A percentile compares a stretch with the other conserved stretches of the same genome.
phyloP scores from a whole-genome alignment of 1,140 invertebrate species.

The Hylaeus volcanicus region DNA sequence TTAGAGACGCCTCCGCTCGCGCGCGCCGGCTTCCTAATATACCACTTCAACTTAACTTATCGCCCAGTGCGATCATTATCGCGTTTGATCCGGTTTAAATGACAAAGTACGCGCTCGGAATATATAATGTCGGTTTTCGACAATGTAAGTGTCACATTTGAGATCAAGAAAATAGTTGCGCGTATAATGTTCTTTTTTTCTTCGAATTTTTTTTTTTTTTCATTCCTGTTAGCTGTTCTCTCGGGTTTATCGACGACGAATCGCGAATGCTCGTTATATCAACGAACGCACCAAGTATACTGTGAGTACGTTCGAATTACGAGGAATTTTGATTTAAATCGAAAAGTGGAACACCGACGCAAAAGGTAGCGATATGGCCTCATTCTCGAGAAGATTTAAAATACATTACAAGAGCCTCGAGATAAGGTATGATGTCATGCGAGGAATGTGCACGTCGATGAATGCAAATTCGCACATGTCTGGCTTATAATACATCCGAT shows the following conservation, averaged over 20 bases:
- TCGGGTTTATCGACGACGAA: too few relatives aligned
- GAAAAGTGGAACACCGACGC: neutral
- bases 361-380: slow-evolving; percentile 37
- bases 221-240: too few relatives aligned
- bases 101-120: slow-evolving; percentile 35
- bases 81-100: slow-evolving; percentile 55
- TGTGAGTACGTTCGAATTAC: neutral
- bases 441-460: slow-evolving; percentile 32
- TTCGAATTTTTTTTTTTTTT: too few relatives aligned
- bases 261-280: too few relatives aligned
- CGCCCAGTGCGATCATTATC: slow-evolving; percentile 37
- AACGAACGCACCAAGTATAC: too few relatives aligned
- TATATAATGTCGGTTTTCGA: slow-evolving; percentile 34
- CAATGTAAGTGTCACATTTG: neutral
- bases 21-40: slow-evolving; percentile 39
- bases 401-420: neutral
- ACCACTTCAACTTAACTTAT: slow-evolving; percentile 43
- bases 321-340: neutral
- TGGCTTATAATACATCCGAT: neutral
- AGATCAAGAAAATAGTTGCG: neutral
- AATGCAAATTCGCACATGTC: slow-evolving; percentile 35
- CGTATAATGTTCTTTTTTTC: neutral
- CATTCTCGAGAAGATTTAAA: slow-evolving; percentile 22
- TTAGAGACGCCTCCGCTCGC: neutral
- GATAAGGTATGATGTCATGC: slow-evolving; percentile 31